Percentiles rank a stretch among this genome's conserved stretches.
phyloP scores from a whole-genome alignment of 2,797 vertebrate genomes.

The Loris lydekkerianus region DNA sequence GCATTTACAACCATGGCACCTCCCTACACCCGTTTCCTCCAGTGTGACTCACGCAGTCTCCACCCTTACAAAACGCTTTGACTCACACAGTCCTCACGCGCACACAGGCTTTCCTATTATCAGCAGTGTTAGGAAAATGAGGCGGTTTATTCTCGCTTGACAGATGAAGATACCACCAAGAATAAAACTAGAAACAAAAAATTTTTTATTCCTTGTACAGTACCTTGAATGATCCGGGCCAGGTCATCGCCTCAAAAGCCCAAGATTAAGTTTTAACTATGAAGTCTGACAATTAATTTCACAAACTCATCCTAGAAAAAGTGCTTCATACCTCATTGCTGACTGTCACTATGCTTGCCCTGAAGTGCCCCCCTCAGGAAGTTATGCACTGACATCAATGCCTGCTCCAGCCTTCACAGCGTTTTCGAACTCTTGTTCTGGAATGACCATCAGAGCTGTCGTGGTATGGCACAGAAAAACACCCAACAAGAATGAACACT shows the following conservation, averaged over 20 bases:
- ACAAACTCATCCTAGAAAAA: too few species aligned
- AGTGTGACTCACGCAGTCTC: background rate
- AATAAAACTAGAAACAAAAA: background rate
- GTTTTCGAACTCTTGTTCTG: too few species aligned
- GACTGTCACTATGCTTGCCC: too few species aligned
- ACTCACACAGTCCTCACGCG: rapidly evolving
- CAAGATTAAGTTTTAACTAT: background rate
- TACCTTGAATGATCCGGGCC: background rate
- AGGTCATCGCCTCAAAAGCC: background rate
- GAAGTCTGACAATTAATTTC: too few species aligned
- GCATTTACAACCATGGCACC: too few species aligned
- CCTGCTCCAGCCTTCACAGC: too few species aligned
- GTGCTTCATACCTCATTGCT: too few species aligned
- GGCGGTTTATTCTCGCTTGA: background rate
- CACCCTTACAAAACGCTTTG: background rate
- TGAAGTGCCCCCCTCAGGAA: too few species aligned
- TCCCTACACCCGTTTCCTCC: background rate
- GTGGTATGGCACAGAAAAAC: too few species aligned
- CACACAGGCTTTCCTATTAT: background rate
- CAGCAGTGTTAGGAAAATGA: background rate
- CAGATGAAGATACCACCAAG: background rate
- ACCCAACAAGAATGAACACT: too few species aligned
- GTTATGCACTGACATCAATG: too few species aligned
- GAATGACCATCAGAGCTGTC: too few species aligned
- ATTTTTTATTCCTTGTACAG: background rate